phyloP scores from a whole-genome alignment of 1,140 invertebrate genomes.

The Glomeris maerens region DNA sequence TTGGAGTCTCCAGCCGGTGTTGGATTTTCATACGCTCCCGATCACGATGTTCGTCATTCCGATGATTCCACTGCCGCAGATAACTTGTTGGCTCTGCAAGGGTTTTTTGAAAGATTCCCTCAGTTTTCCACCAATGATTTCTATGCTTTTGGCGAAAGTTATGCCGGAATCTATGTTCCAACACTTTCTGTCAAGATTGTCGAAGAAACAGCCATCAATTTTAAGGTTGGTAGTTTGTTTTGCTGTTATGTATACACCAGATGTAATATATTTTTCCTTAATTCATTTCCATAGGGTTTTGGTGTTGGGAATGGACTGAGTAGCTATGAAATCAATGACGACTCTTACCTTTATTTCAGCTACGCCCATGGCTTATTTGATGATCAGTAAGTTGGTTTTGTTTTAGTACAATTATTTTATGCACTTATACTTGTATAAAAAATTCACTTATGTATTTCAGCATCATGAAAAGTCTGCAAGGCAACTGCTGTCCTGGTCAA shows the following conservation, averaged over 20 bases:
- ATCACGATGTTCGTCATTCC: slow-evolving; percentile 34
- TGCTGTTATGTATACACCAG: too few species aligned
- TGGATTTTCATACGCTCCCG: slow-evolving; percentile 39
- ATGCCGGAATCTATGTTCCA: slow-evolving; percentile 36
- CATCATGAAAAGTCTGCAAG: not conserved
- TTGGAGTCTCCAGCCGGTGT: slow-evolving; percentile 42
- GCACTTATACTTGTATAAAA: too few species aligned
- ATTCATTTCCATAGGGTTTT: not conserved
- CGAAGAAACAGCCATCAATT: slow-evolving; percentile 28
- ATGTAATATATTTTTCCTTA: not conserved
- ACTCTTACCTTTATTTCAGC: not conserved
- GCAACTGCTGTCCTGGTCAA: not conserved
- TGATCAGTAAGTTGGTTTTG: not conserved
- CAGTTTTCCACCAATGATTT: slow-evolving; percentile 31
- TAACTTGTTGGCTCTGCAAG: slow-evolving; percentile 33
- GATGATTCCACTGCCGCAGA: slow-evolving; percentile 33
- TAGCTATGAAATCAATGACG: not conserved
- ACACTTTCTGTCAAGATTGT: slow-evolving; percentile 38
- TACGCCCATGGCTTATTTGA: not conserved
- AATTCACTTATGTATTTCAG: not conserved
- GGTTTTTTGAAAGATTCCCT: slow-evolving; percentile 38
- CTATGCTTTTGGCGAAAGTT: slow-evolving; percentile 36
- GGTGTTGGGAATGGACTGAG: not conserved
- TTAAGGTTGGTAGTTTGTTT: slow-evolving; percentile 25
- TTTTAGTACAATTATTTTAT: not conserved